Base-by-base conservation (phyloP, 2,888 invertebrate genomes). In the Coleophora deauratella region DNA sequence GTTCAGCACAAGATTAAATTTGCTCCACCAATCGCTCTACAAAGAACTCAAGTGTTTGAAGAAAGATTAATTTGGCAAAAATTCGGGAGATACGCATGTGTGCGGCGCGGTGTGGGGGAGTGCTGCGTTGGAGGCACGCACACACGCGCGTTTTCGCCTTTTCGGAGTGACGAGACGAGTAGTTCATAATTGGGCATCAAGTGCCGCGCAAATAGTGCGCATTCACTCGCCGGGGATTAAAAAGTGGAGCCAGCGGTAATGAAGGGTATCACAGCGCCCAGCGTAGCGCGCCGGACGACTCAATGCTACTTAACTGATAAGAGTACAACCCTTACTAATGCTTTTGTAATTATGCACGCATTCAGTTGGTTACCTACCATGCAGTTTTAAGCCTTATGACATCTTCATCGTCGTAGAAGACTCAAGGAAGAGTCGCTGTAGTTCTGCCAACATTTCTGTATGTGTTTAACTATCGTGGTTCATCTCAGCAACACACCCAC, bases 51-150 rank as follows among this genome's bases (percentile, higher is more conserved):
- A 80, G 79, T 82, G 81, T 82, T 82, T 81, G 77, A 67, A 68
- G 68, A 71, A 67, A 77, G 81, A 82, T 82, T 82, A 79, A 80
- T 82, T 78, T 76, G 66, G 72, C 44, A 68, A 75, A 79, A 75
- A 68, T 71, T 74, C 52, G 66, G 61, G 52, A 33, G 44, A 38
- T 44, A 34, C 15, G 30, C 8, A 13, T 12, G 13, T 14, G 30
- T 14, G 37, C 3, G 37, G 13, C 12, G 36, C 9, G 30, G 14
- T 10, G 37, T 9, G 10, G 37, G 10, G 30, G 21, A 13, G 30
- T 1, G 30, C n/a, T 21, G 35, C 2, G 21, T 9, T 1, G 7
- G n/a, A 21, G 11, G 7, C 33, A 12, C 33, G 12, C 33, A 11
- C 12, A n/a, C 33, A 11, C 7, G 33, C 1, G 35, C 4, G 35